A percentile compares a stretch with the other conserved stretches of the same genome.
Evolutionary conservation across 2,888 invertebrate species (phyloP).

Genomic region (Noctua pronuba): DNA sequence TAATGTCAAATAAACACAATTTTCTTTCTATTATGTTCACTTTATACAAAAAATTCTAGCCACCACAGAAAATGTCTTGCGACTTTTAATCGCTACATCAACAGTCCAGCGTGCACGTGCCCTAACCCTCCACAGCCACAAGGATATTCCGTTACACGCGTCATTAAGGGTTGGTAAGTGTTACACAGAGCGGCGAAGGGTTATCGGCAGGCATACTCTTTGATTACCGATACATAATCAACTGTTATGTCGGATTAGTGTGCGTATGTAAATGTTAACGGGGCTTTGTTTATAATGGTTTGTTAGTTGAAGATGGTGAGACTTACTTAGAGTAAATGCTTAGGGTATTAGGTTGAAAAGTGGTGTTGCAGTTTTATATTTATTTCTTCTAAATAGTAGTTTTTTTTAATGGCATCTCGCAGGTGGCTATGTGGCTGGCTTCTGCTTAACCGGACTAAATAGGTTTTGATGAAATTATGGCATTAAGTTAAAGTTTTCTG

Average conservation of each 20-base stretch:
- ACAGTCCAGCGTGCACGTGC: constrained; percentile 12
- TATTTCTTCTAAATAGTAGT: background rate
- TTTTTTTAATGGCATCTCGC: too few relatives aligned
- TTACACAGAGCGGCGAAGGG: constrained; percentile 56
- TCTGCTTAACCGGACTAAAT: too few relatives aligned
- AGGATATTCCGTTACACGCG: constrained; percentile 68
- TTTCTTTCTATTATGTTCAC: too few relatives aligned
- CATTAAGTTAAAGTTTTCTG: too few relatives aligned
- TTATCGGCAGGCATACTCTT: constrained; percentile 59
- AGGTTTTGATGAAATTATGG: too few relatives aligned
- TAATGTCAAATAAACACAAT: too few relatives aligned
- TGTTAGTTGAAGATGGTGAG: background rate
- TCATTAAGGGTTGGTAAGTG: constrained; percentile 65
- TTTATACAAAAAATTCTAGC: too few relatives aligned
- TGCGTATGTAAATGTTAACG: background rate
- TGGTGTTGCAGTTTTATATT: background rate
- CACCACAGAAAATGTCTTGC: background rate
- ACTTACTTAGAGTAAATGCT: background rate
- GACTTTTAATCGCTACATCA: constrained; percentile 16
- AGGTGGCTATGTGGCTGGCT: too few relatives aligned
- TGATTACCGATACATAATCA: constrained; percentile 66
- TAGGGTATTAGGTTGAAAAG: background rate
- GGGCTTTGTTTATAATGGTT: constrained; percentile 32
- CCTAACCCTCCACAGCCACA: constrained; percentile 48
- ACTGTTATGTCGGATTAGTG: constrained; percentile 45